A percentile compares a stretch with the other conserved stretches of the same genome.
Evolutionary conservation across 2,888 invertebrate species (phyloP).

Genomic region (Eupeodes luniger): DNA sequence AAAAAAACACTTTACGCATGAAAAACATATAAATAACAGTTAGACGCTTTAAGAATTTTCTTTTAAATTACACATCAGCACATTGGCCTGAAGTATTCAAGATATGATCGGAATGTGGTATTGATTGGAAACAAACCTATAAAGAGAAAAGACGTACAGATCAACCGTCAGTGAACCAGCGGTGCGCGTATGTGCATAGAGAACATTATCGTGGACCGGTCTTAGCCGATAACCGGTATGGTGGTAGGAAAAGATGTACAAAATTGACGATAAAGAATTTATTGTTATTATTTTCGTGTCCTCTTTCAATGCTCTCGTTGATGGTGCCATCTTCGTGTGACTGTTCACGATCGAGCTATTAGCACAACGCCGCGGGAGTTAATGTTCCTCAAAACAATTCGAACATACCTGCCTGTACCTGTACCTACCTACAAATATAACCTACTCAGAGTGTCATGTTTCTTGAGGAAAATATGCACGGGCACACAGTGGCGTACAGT

Average conservation of each 20-base stretch:
- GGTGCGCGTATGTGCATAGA: conserved; percentile 6
- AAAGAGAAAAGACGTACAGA: conserved; percentile 29
- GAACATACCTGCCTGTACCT: not conserved
- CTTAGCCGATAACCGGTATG: not conserved
- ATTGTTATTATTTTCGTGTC: conserved; percentile 41
- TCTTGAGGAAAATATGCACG: conserved; percentile 4
- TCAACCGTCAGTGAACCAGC: not conserved
- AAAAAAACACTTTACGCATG: no score
- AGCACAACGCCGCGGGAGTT: conserved; percentile 56
- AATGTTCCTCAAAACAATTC: conserved; percentile 48
- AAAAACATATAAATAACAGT: no score
- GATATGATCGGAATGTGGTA: conserved; percentile 68
- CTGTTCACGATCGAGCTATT: conserved; percentile 68
- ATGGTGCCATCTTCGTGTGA: conserved; percentile 52
- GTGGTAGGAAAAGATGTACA: not conserved
- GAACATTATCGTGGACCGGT: conserved; percentile 29
- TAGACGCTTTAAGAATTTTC: no score
- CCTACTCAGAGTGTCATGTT: conserved; percentile 46
- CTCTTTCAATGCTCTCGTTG: conserved; percentile 3
- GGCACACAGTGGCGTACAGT: conserved; percentile 48
- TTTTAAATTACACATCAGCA: not conserved
- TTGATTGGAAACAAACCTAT: conserved; percentile 25
- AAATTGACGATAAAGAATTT: conserved; percentile 44
- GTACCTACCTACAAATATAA: conserved; percentile 37
- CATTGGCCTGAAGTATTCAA: conserved; percentile 44